Evolutionary conservation across 1,140 invertebrate genomes (phyloP).

Genomic region (Spodoptera litura): DNA sequence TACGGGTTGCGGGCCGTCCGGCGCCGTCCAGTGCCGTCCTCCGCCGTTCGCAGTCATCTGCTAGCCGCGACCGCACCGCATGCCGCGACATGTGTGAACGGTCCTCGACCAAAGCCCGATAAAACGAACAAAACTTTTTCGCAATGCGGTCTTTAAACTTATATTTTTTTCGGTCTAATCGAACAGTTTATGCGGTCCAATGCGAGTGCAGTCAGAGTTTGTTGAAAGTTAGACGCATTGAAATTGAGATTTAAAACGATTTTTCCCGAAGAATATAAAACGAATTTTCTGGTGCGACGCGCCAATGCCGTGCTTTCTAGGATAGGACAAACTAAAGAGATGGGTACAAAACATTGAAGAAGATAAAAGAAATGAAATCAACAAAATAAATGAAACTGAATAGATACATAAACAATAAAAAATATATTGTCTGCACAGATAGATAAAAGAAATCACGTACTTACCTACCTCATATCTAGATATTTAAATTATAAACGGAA

Average conservation of each 20-base stretch:
- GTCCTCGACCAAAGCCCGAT: slow-evolving; percentile 59
- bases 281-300: neutral
- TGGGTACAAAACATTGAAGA: too few species aligned
- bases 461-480: too few species aligned
- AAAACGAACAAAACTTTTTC: slow-evolving; percentile 82
- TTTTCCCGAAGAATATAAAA: neutral
- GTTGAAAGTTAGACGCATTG: slow-evolving; percentile 39
- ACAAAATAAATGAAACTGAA: too few species aligned
- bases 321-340: too few species aligned
- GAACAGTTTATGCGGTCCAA: slow-evolving; percentile 54
- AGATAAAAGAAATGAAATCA: too few species aligned
- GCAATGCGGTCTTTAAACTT: slow-evolving; percentile 75
- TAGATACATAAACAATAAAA: too few species aligned
- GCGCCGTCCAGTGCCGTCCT: slow-evolving; percentile 11
- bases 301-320: too few species aligned
- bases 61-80: slow-evolving; percentile 46
- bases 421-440: too few species aligned
- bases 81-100: slow-evolving; percentile 66
- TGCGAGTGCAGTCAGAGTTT: slow-evolving; percentile 30
- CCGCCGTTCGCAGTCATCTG: slow-evolving; percentile 9
- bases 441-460: too few species aligned
- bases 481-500: too few species aligned
- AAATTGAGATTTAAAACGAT: slow-evolving; percentile 39
- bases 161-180: slow-evolving; percentile 60
- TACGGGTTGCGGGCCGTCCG: slow-evolving; percentile 60